phyloP scores from a whole-genome alignment of 2,888 invertebrate genomes.

The Gisinianus flammeolus region DNA sequence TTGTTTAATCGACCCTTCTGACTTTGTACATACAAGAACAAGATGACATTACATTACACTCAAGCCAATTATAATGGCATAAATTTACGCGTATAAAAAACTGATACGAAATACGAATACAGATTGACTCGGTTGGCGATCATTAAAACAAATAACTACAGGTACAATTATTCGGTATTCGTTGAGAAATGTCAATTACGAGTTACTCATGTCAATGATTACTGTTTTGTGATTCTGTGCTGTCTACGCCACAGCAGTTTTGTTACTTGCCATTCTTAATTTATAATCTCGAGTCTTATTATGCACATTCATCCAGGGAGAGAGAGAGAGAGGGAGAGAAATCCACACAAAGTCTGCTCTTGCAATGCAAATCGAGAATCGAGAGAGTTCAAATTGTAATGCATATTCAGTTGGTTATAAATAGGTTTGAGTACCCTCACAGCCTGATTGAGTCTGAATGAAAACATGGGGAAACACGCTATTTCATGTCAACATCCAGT shows the following conservation, averaged over 20 bases:
- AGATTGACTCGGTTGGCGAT: no score
- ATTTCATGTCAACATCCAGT: background rate
- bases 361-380: background rate
- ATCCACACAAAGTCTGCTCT: background rate
- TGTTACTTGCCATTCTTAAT: background rate
- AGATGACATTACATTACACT: no score
- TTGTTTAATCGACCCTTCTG: no score
- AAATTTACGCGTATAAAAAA: background rate
- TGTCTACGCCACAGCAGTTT: background rate
- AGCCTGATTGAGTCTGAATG: conserved; percentile 11
- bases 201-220: background rate
- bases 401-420: background rate
- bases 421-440: background rate
- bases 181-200: background rate
- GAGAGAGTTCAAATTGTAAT: no score
- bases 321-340: no score
- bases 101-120: background rate
- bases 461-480: background rate
- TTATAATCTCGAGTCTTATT: background rate
- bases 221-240: background rate
- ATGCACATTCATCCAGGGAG: no score
- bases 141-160: background rate
- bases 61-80: background rate
- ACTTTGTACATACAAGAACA: no score
- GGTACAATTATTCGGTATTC: no score